Percentiles rank a stretch among this genome's conserved stretches.
Conservation (phyloP, 2,113 vertebrate species). For the Mus musculus region DNA sequence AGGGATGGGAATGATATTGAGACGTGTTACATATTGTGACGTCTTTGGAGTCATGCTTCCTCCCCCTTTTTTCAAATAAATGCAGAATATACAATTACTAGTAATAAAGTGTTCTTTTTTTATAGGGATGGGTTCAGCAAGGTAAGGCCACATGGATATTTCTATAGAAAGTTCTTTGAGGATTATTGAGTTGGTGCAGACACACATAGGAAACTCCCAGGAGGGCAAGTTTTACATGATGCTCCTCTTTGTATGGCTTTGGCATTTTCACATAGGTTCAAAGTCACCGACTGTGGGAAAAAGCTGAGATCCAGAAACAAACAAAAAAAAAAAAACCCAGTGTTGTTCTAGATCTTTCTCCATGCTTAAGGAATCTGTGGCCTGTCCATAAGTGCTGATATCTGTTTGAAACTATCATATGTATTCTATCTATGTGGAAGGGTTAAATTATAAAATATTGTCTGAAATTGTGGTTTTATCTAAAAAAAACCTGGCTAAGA, state of each 20-base stretch:
- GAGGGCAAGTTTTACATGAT: slow-evolving; percentile 90
- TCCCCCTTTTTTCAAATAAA: slow-evolving; percentile 69
- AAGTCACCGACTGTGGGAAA: slow-evolving; percentile 83
- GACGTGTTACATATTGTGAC: too few species aligned
- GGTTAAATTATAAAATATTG: slow-evolving; percentile 92
- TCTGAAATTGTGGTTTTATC: slow-evolving; percentile 91
- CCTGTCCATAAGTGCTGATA: slow-evolving; percentile 45
- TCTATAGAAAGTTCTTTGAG: slow-evolving; percentile 73
- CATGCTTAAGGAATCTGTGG: slow-evolving; percentile 94
- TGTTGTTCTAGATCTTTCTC: slow-evolving; percentile 92
- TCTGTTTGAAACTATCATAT: slow-evolving; percentile 85
- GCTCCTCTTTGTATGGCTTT: slow-evolving; percentile 93
- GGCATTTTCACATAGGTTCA: slow-evolving; percentile 83
- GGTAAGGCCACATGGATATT: not conserved
- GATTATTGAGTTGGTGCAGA: slow-evolving; percentile 90
- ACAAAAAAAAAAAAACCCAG: slow-evolving; percentile 78
- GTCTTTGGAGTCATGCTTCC: slow-evolving; percentile 86
- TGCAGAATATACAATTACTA: slow-evolving; percentile 72
- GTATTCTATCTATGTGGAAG: not conserved
- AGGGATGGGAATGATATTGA: slow-evolving; percentile 89
- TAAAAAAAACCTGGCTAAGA: slow-evolving; percentile 90
- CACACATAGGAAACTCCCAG: slow-evolving; percentile 96
- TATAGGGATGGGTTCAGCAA: not conserved
- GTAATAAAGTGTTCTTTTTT: not conserved
- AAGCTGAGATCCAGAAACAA: slow-evolving; percentile 94